Conservation (phyloP, 2,888 invertebrate species). For the Diogma glabrata region DNA sequence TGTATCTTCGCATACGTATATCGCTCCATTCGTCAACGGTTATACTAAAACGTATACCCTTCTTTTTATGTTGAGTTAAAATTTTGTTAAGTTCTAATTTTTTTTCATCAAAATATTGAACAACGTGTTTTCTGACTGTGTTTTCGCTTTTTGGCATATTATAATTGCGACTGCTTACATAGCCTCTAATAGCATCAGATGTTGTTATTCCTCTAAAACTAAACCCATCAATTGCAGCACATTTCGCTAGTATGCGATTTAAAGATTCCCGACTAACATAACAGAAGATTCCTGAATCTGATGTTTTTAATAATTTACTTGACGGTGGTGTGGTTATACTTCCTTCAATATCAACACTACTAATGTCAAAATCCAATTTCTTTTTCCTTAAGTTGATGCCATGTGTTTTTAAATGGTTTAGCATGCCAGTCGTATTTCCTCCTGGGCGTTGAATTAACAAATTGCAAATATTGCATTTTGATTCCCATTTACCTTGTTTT, state of each 20-base stretch:
- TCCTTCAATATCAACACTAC: too few species aligned
- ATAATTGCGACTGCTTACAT: conserved; percentile 8
- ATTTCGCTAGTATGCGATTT: conserved; percentile 5
- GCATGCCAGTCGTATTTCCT: conserved; percentile 7
- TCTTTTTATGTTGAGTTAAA: not conserved
- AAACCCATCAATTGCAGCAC: conserved; percentile 6
- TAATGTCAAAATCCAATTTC: too few species aligned
- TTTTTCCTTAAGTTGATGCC: too few species aligned
- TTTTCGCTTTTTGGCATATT: conserved; percentile 9
- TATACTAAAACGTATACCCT: not conserved
- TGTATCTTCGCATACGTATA: conserved; percentile 7
- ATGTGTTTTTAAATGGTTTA: conserved; percentile 10
- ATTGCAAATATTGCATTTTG: conserved; percentile 6
- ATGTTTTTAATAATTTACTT: too few species aligned
- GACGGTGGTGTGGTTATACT: too few species aligned
- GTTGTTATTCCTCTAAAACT: not conserved
- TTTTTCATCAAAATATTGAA: conserved; percentile 3
- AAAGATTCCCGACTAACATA: too few species aligned
- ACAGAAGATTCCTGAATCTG: too few species aligned
- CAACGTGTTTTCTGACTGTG: conserved; percentile 1
- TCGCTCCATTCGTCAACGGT: conserved; percentile 9
- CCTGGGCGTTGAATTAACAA: not conserved
- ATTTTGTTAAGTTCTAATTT: conserved; percentile 3
- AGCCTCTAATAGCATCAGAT: conserved; percentile 9
- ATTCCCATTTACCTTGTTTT: not conserved